phyloP scores from a whole-genome alignment of 2,113 vertebrate genomes.

The Carlito syrichta region DNA sequence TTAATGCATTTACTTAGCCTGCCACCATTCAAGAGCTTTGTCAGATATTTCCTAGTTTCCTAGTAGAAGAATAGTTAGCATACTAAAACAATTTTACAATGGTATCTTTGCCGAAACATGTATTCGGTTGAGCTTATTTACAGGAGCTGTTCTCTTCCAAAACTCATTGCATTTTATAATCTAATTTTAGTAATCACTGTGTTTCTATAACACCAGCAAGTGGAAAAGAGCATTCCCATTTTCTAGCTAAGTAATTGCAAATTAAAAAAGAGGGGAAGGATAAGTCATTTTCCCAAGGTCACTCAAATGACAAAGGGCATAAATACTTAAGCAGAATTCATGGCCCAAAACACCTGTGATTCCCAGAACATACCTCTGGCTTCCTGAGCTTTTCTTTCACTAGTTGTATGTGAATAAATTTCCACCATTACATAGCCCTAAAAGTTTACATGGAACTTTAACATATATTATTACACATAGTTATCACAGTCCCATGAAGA shows the following conservation, averaged over 20 bases:
- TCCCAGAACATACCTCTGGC: neutral
- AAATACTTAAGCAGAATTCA: neutral
- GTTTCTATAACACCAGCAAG: neutral
- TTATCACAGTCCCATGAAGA: neutral
- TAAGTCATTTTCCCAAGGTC: neutral
- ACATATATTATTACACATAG: neutral
- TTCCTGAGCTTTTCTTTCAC: neutral
- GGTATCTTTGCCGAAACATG: neutral
- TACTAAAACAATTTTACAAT: neutral
- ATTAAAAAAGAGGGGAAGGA: neutral
- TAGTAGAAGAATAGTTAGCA: neutral
- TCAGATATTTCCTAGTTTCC: constrained; percentile 7
- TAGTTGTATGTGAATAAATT: neutral
- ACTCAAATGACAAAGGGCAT: neutral
- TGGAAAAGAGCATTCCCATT: constrained; percentile 7
- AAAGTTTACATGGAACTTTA: neutral
- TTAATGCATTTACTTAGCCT: constrained; percentile 15
- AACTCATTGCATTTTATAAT: constrained; percentile 30
- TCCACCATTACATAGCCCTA: neutral
- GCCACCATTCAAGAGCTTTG: constrained; percentile 13
- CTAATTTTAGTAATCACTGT: constrained; percentile 32
- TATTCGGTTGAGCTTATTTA: constrained; percentile 24
- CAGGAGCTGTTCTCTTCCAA: constrained; percentile 36
- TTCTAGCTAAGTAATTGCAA: neutral
- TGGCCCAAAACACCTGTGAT: neutral